A percentile compares a stretch with the other conserved stretches of the same genome.
Conservation (phyloP, 2,113 vertebrate genomes). For the Cheilinus undulatus region DNA sequence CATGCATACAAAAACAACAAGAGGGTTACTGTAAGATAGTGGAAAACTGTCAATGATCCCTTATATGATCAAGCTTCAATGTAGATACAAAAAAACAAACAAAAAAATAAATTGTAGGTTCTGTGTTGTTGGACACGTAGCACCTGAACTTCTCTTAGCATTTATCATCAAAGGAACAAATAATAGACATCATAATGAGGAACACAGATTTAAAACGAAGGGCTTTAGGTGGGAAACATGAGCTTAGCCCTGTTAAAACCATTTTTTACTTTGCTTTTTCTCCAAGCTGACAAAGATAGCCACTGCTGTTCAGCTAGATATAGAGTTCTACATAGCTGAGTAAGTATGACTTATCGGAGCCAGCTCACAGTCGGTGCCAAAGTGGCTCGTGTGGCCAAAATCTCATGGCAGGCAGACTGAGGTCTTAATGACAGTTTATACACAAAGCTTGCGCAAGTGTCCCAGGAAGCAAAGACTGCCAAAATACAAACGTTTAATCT, state of each 20-base stretch:
- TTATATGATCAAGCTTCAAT: constrained; percentile 45
- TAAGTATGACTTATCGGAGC: constrained; percentile 40
- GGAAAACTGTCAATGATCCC: constrained; percentile 49
- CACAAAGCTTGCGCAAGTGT: constrained; percentile 51
- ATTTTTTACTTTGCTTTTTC: constrained; percentile 13
- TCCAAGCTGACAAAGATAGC: constrained; percentile 33
- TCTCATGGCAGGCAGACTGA: constrained; percentile 36
- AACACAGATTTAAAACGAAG: constrained; percentile 29
- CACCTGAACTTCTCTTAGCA: constrained; percentile 69
- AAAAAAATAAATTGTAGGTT: constrained; percentile 26
- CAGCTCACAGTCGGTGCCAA: constrained; percentile 49
- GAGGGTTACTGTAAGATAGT: constrained; percentile 55
- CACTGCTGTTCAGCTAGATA: constrained; percentile 32
- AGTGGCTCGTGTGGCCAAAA: constrained; percentile 31
- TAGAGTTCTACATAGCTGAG: constrained; percentile 47
- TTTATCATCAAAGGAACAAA: constrained; percentile 38
- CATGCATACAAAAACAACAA: constrained; percentile 79
- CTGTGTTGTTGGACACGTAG: constrained; percentile 56
- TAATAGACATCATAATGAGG: constrained; percentile 14
- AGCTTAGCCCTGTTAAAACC: background rate
- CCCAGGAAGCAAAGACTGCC: constrained; percentile 32
- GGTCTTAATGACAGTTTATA: constrained; percentile 30
- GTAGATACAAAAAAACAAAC: constrained; percentile 44
- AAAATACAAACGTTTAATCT: constrained; percentile 21
- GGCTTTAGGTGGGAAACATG: constrained; percentile 33